Base-by-base conservation (phyloP, 1,140 invertebrate species). In the Calliphora vicina region DNA sequence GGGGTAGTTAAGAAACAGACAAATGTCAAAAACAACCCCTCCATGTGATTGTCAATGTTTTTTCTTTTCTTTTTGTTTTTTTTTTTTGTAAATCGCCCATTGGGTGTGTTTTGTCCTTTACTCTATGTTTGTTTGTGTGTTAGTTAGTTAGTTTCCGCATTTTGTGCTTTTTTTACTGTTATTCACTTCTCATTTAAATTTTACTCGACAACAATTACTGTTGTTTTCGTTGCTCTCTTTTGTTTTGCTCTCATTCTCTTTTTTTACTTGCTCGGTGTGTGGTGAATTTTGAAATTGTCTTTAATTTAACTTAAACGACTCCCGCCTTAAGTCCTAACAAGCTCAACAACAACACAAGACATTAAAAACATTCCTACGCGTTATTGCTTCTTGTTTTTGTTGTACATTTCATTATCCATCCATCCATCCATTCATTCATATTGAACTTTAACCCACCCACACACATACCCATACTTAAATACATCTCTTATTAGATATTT, bases 41-140 rank as follows among this genome's bases (percentile, higher is more conserved):
- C 73, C 73, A 76, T 76, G 73, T 76, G 73, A 76, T 76, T 76
- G 73, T 76, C 73, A 76, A 76, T 76, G 73, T 76, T 76, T 25
- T 73, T 73, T 76, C 17, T 76, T 35, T 74, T 35, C n/a, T 76
- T 76, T 76, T 42, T 4, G 15, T 76, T 76, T 27, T 35, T 76
- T 74, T n/a, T 27, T 35, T 74, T 35, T 35, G 5, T 57, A n/a
- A n/a, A n/a, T 57, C n/a, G 73, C 29, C 73, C 73, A 35, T 35
- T 76, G 73, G 73, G 73, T 76, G 73, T 76, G 73, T 76, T 76
- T 76, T 29, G 73, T 73, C 23, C 26, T 42, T 27, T 76, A n/a
- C 73, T 17, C 15, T 72, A 27, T 72, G 73, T 76, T 27, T 29
- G 29, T 35, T 4, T 76, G 29, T 35, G 29, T n/a, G 73, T n/a